These are phyloP conservation scores for Chelonia mydas DNA, from an alignment of 2,797 vertebrate genomes.

Conservation along the genomic window DNA sequence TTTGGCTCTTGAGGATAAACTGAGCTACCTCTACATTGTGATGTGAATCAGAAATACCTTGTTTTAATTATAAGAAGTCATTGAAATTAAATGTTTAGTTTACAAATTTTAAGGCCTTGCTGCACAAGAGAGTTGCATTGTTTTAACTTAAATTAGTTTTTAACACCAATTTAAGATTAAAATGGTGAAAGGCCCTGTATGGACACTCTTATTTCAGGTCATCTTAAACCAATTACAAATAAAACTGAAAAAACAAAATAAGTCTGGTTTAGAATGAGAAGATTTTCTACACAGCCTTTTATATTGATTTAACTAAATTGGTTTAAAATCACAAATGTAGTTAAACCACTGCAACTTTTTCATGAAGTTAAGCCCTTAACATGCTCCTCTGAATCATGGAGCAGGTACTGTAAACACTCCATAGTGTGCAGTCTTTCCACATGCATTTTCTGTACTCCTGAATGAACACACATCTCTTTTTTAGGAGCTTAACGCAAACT, in stretches of 20 bases:
- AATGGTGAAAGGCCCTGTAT: background rate
- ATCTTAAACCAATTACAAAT: background rate
- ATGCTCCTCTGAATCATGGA: background rate
- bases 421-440: background rate
- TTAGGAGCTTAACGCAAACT: too few relatives aligned
- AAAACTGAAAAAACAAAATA: background rate
- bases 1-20: background rate
- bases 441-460: background rate
- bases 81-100: background rate
- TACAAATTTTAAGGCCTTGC: background rate
- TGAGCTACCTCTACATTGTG: background rate
- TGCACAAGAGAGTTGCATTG: background rate
- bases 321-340: background rate
- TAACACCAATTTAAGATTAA: background rate
- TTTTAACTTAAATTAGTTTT: background rate
- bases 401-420: background rate
- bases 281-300: background rate
- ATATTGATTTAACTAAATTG: background rate
- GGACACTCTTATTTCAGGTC: background rate
- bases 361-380: background rate
- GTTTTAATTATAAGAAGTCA: background rate
- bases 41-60: background rate
- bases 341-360: background rate
- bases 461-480: background rate
- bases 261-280: background rate